Conservation (phyloP, 2,888 invertebrate species). For the Portevinia maculata region DNA sequence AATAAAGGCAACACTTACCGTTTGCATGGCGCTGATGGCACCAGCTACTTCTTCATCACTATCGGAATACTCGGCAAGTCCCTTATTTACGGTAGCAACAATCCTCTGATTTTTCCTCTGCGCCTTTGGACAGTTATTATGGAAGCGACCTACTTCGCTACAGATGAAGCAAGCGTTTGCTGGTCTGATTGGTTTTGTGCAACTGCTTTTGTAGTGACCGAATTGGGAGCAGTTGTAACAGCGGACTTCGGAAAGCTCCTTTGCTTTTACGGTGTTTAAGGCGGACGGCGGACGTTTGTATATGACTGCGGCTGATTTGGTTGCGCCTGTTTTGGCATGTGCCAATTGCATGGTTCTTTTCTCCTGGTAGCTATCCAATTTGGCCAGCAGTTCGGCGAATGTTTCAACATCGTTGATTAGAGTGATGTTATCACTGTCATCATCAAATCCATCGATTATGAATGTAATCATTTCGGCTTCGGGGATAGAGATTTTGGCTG, state of each 20-base stretch:
- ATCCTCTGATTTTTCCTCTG: conserved; percentile 5
- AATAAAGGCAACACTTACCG: no score
- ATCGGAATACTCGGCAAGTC: background rate
- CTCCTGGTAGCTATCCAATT: no score
- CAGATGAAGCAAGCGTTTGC: no score
- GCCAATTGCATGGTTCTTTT: background rate
- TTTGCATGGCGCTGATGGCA: no score
- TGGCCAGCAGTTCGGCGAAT: background rate
- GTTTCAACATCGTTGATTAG: background rate
- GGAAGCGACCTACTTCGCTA: background rate
- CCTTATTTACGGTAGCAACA: conserved; percentile 6
- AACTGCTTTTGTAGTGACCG: no score
- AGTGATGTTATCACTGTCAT: conserved; percentile 7
- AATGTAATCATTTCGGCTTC: no score
- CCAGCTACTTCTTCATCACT: conserved; percentile 4
- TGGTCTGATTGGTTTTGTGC: no score
- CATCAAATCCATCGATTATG: no score
- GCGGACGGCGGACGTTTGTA: background rate
- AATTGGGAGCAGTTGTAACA: no score
- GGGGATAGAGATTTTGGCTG: no score
- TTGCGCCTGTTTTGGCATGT: no score
- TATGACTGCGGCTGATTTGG: background rate
- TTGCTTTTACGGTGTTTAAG: no score
- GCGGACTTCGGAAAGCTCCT: conserved; percentile 1
- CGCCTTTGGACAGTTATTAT: background rate